Evolutionary conservation across 2,797 vertebrate species (phyloP).

Genomic region (Numenius phaeopus): DNA sequence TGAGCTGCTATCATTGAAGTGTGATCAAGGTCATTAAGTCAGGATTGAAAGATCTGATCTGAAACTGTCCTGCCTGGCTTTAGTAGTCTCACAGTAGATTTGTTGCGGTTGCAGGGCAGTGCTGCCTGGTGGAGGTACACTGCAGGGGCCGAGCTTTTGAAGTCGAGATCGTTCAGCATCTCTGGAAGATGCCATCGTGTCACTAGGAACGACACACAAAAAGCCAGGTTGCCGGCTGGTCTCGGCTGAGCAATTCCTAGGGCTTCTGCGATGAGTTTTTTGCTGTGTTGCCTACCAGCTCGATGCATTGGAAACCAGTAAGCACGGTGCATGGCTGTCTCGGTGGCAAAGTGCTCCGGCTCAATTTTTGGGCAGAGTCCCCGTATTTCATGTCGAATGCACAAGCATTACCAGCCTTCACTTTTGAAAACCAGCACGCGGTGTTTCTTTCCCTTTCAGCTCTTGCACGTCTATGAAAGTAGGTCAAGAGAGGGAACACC

Average conservation of each 20-base stretch:
- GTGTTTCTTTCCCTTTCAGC: not conserved
- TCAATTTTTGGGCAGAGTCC: slow-evolving; percentile 12
- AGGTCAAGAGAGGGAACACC: slow-evolving; percentile 25
- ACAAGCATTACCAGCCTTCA: not conserved
- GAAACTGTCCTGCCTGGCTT: not conserved
- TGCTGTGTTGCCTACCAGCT: not conserved
- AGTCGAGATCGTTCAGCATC: not conserved
- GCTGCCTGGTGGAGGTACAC: fast-evolving
- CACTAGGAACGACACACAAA: not conserved
- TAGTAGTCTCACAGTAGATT: fast-evolving
- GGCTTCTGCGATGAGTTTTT: not conserved
- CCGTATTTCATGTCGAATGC: not conserved
- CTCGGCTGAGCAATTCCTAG: not conserved
- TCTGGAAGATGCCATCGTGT: not conserved
- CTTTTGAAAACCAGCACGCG: not conserved
- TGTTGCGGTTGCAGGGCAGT: not conserved
- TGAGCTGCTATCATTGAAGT: not conserved
- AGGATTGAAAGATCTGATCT: not conserved
- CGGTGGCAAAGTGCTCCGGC: not conserved
- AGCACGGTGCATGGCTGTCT: not conserved
- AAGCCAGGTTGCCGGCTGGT: not conserved
- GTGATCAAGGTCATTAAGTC: not conserved
- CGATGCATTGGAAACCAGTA: not conserved
- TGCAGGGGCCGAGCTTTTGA: not conserved
- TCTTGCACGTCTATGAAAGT: not conserved